Evolutionary conservation across 2,113 vertebrate species (phyloP), one percentile per base, ranked within the genome.

Genomic region (Oceanites oceanicus): DNA sequence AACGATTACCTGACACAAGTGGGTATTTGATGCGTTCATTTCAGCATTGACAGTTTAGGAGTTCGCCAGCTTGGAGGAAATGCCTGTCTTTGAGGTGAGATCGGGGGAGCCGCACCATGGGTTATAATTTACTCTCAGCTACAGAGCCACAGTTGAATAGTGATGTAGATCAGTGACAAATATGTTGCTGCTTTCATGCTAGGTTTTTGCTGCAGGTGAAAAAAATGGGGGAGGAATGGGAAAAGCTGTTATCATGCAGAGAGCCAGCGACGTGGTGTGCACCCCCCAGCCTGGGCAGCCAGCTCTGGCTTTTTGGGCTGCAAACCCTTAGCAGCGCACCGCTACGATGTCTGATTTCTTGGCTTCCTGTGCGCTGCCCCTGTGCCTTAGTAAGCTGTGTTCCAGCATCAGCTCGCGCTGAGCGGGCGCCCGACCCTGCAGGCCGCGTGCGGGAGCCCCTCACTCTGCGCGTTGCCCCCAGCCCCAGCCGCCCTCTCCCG

Each of bases 391-490:
- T 30, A 15, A 38, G 44, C n/a, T 36, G n/a, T 1, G 0, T 12
- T 59, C 6, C 32, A 2, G 0, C 0, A 0, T 14, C 0, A 2
- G n/a, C 68, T 87, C 2, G 1, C 7, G 8, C 30, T 59, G 73
- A 72, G 52, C 15, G 5, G 38, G 27, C 7, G 1, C 65, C 38
- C 7, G 16, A 85, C 38, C 44, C 29, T 13, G 4, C 0, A 0
- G 23, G 13, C 47, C 7, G 11, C 49, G 38, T 13, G 32, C 9
- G 10, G 42, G 50, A 73, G 59, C 45, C 36, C 17, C 9, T 58
- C 0, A 1, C 15, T 44, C 15, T 22, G 36, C 0, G 0, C 1
- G 0, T 11, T 16, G 2, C 15, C 42, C 45, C 6, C 15, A 4
- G n/a, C 44, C 34, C 18, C 30, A 49, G 10, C 27, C 4, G 1